Base-by-base conservation (phyloP, 2,888 invertebrate species). In the Erebia ligea region DNA sequence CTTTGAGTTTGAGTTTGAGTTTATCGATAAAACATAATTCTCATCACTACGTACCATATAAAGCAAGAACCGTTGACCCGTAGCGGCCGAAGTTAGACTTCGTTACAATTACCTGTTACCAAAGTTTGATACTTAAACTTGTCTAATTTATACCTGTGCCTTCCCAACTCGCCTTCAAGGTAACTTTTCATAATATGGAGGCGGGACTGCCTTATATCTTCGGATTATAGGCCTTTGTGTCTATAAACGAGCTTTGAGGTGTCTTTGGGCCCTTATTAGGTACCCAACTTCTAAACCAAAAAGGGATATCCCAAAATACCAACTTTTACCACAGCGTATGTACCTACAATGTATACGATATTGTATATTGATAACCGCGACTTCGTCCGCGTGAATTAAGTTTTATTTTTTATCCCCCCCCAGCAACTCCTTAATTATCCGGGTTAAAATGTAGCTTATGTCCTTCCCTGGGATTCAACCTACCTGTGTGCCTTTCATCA, bases 51-150 rank as follows among this genome's bases (percentile, higher is more conserved):
- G 13, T 34, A 34, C 34, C 62, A 69, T 67, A 65, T 63, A 66
- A 62, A 63, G 56, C 56, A 48, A 63, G 62, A 63, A 17, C 69
- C 52, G 62, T 42, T 63, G 69, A 69, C 72, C 72, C 69, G 42
- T 45, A 48, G 66, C 67, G 70, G 67, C 59, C 68, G 21, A 62
- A 57, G 66, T 67, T 67, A 54, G 70, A 73, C 67, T 68, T 71
- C 45, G 67, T 72, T 71, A 67, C 73, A 74, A 74, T 73, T 73
- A 76, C 76, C 73, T 73, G 74, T 65, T 70, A 48, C n/a, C 57
- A 50, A 75, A 76, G 70, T 76, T 75, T 58, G 59, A 71, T 72
- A 64, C 73, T 73, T 68, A 63, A 72, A 72, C 67, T 74, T 76
- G 40, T 58, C 66, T 74, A 74, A 71, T 62, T 72, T 72, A 69